phyloP scores from a whole-genome alignment of 2,113 vertebrate species.

The Brienomyrus longianalis region DNA sequence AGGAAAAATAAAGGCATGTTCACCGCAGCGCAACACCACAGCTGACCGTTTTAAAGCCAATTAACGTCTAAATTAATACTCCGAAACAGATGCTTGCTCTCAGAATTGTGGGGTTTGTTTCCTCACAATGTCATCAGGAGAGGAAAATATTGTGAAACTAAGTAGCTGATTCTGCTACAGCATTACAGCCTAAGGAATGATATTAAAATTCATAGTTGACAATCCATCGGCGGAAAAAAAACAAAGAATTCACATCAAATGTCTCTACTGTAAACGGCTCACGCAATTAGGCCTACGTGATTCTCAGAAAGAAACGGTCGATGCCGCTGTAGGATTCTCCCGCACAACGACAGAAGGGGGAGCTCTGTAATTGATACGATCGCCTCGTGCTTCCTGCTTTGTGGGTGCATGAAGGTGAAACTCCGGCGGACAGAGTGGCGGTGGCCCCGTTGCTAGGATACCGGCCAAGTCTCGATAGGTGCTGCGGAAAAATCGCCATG shows the following conservation, averaged over 20 bases:
- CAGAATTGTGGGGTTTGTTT: not conserved
- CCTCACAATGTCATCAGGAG: not conserved
- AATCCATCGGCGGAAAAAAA: not conserved
- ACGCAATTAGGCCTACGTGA: not conserved
- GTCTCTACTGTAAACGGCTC: not conserved
- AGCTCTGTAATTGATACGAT: constrained; percentile 22
- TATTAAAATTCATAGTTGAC: not conserved
- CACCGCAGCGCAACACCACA: not conserved
- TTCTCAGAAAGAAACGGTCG: not conserved
- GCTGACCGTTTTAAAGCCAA: constrained; percentile 6
- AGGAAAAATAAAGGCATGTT: not conserved
- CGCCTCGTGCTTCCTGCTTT: constrained; percentile 12
- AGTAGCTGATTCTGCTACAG: not conserved
- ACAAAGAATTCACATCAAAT: not conserved
- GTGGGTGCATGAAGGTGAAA: constrained; percentile 31
- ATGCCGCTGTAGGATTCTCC: not conserved
- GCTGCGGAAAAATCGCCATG: constrained; percentile 30
- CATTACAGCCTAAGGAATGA: not conserved
- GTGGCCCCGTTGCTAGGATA: constrained; percentile 44
- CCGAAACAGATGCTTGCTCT: not conserved
- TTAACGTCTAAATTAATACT: constrained; percentile 2
- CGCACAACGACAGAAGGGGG: not conserved
- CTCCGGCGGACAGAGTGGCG: constrained; percentile 33
- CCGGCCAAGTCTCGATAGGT: constrained; percentile 33
- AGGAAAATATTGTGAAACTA: not conserved